These are phyloP conservation scores for Diplosoma virens DNA, from an alignment of 23 tunicate genomes.

Conservation along the genomic window DNA sequence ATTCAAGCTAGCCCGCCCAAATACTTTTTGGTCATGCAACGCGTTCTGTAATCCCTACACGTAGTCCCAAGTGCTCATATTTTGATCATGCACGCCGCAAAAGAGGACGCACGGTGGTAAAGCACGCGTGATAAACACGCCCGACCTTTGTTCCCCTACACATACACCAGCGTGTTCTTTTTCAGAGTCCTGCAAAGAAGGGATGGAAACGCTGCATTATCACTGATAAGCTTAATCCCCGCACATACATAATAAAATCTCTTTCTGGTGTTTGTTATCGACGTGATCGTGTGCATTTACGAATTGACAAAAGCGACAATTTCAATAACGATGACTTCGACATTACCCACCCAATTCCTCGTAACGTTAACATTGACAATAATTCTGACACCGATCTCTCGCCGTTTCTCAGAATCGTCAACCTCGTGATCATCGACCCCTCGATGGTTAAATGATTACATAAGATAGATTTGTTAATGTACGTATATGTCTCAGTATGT, in stretches of 20 bases:
- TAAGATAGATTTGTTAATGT: no score
- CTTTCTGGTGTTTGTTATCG: neutral
- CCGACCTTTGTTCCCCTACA: conserved; percentile 1
- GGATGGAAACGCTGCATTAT: conserved; percentile 11
- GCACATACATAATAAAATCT: conserved; percentile 4
- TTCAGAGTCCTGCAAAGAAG: conserved; percentile 20
- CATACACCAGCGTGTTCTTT: neutral
- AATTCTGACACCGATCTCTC: neutral
- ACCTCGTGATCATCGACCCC: neutral
- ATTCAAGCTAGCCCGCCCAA: conserved; percentile 8
- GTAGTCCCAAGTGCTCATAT: neutral
- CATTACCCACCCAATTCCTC: neutral
- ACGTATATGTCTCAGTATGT: no score
- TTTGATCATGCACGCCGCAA: neutral
- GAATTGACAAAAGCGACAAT: neutral
- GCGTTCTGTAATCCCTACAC: conserved; percentile 7
- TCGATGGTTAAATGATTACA: neutral
- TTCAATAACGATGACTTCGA: neutral
- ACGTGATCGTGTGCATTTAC: conserved; percentile 1
- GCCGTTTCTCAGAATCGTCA: neutral
- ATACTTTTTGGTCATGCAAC: conserved; percentile 20
- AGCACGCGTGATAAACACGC: conserved; percentile 12
- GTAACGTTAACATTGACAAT: neutral
- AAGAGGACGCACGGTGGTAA: neutral
- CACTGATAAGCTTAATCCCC: neutral